A percentile compares a stretch with the other conserved stretches of the same genome.
Conservation (phyloP, 2,113 vertebrate genomes). For the Anseranas semipalmata region DNA sequence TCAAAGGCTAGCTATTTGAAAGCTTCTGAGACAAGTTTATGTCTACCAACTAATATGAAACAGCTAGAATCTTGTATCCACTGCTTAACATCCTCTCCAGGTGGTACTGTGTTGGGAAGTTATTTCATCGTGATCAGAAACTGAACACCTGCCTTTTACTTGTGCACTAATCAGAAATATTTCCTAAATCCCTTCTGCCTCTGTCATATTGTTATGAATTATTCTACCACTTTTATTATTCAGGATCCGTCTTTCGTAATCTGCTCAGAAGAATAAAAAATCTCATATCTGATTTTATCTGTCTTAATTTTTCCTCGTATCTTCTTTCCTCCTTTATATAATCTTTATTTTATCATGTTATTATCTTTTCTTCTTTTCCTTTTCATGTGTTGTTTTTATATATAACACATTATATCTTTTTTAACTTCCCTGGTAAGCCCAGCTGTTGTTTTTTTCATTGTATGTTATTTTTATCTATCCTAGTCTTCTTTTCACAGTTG, state of each 20-base stretch:
- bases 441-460: background rate
- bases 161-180: background rate
- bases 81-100: background rate
- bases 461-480: constrained; percentile 27
- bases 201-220: background rate
- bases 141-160: background rate
- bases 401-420: background rate
- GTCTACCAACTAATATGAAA: background rate
- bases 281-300: background rate
- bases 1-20: background rate
- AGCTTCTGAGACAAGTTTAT: background rate
- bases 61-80: background rate
- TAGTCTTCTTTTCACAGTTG: background rate
- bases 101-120: background rate
- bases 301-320: background rate
- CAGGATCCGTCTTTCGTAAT: background rate
- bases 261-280: background rate
- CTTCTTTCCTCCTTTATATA: background rate
- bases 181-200: background rate
- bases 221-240: background rate
- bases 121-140: background rate
- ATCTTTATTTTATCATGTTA: background rate
- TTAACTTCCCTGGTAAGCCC: constrained; percentile 24
- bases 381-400: background rate
- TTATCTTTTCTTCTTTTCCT: background rate